These are phyloP conservation scores for Poliocrania exsul DNA, from an alignment of 2,797 vertebrate species.

Conservation along the genomic window DNA sequence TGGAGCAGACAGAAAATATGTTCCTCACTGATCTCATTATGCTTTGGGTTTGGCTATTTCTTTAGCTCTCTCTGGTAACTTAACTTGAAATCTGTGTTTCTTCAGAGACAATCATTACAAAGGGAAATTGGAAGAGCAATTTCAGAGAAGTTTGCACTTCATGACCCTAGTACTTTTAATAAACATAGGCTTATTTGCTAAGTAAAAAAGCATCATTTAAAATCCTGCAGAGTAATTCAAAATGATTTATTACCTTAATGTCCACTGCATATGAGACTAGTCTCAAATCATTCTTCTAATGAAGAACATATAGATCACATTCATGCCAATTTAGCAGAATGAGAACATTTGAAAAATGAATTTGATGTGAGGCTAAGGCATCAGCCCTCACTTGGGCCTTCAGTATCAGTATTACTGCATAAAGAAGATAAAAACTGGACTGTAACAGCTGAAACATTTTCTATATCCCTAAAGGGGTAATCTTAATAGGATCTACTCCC, in stretches of 20 bases:
- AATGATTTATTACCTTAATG: constrained; percentile 26
- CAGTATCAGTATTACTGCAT: background rate
- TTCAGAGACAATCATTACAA: constrained; percentile 13
- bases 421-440: constrained; percentile 27
- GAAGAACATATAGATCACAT: constrained; percentile 38
- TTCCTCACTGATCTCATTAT: background rate
- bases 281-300: constrained; percentile 36
- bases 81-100: background rate
- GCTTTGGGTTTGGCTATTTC: background rate
- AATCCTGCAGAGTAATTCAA: constrained; percentile 15
- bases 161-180: background rate
- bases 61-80: background rate
- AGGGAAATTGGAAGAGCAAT: background rate
- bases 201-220: constrained; percentile 16
- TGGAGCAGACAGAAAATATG: background rate
- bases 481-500: background rate
- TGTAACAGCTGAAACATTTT: background rate
- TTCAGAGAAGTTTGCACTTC: constrained; percentile 1
- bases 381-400: constrained; percentile 29
- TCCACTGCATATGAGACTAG: background rate
- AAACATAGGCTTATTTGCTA: background rate
- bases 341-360: constrained; percentile 30
- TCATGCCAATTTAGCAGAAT: background rate
- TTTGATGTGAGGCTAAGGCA: constrained; percentile 44
- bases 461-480: constrained; percentile 5